Evolutionary conservation across 2,113 vertebrate genomes (phyloP).

Genomic region (Promerops cafer): DNA sequence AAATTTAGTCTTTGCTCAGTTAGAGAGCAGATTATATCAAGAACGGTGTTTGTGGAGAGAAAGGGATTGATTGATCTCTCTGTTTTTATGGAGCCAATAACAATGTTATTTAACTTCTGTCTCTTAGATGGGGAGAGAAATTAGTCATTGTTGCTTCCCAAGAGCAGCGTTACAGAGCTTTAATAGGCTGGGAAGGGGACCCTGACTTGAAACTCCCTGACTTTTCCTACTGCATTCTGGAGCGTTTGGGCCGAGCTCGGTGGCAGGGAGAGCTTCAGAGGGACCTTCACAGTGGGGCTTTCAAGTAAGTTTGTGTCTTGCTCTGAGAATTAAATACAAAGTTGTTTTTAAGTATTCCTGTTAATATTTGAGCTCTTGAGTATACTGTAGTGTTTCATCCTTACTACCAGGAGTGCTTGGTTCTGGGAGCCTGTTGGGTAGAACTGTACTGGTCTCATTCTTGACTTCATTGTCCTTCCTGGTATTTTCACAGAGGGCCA

Average conservation of each 20-base stretch:
- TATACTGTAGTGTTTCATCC: not conserved
- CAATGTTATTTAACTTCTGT: not conserved
- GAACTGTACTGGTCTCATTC: not conserved
- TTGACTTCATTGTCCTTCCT: not conserved
- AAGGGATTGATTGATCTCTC: not conserved
- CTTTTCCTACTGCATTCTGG: slow-evolving; percentile 91
- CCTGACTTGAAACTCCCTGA: slow-evolving; percentile 86
- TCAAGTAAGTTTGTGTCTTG: slow-evolving; percentile 76
- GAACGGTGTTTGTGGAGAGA: not conserved
- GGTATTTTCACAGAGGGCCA: not conserved
- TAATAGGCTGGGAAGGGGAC: slow-evolving; percentile 85
- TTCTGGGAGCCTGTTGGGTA: not conserved
- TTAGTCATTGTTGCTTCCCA: slow-evolving; percentile 89
- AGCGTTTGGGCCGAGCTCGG: slow-evolving; percentile 86
- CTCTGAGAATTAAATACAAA: not conserved
- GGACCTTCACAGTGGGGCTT: slow-evolving; percentile 82
- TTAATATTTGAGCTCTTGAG: not conserved
- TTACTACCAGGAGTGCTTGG: not conserved
- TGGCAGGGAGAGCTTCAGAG: slow-evolving; percentile 97
- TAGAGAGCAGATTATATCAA: not conserved
- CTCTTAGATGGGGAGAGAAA: slow-evolving; percentile 83
- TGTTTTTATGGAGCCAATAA: not conserved
- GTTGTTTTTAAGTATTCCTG: not conserved
- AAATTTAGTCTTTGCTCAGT: not conserved
- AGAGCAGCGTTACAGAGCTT: slow-evolving; percentile 75